phyloP scores from a whole-genome alignment of 2,888 invertebrate genomes.

The Heliconius ismenius region DNA sequence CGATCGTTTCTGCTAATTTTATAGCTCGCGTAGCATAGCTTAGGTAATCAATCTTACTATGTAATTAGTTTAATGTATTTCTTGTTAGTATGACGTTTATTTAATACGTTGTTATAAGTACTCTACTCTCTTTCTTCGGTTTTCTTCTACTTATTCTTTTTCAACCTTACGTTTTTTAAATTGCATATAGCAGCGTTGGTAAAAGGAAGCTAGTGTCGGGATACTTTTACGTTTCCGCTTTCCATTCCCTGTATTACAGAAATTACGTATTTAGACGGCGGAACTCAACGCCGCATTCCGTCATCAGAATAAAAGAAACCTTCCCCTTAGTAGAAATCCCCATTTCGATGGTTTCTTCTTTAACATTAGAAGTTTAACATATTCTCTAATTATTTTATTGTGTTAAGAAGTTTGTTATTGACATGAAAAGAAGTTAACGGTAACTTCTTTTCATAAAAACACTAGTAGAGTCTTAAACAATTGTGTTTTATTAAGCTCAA shows the following conservation, averaged over 20 bases:
- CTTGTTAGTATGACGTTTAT: conserved; percentile 4
- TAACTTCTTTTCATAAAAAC: background rate
- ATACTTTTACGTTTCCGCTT: background rate
- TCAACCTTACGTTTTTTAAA: background rate
- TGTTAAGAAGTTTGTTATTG: too few relatives aligned
- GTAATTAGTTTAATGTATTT: conserved; percentile 7
- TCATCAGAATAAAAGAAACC: too few relatives aligned
- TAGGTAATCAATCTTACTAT: conserved; percentile 10
- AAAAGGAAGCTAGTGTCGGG: background rate
- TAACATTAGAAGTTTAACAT: too few relatives aligned
- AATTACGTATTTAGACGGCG: too few relatives aligned
- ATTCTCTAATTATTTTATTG: too few relatives aligned
- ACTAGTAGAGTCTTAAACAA: background rate
- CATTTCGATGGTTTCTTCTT: too few relatives aligned
- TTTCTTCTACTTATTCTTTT: background rate
- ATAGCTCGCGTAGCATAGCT: conserved; percentile 30
- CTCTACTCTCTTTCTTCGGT: background rate
- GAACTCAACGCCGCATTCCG: too few relatives aligned
- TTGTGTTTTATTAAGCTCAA: background rate
- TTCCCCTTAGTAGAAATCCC: too few relatives aligned
- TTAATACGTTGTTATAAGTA: background rate
- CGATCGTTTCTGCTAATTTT: conserved; percentile 39
- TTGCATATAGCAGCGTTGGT: background rate
- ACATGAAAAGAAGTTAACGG: too few relatives aligned
- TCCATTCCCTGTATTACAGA: too few relatives aligned